phyloP scores from a whole-genome alignment of 2,888 invertebrate species.

The Standfussiana lucernea region DNA sequence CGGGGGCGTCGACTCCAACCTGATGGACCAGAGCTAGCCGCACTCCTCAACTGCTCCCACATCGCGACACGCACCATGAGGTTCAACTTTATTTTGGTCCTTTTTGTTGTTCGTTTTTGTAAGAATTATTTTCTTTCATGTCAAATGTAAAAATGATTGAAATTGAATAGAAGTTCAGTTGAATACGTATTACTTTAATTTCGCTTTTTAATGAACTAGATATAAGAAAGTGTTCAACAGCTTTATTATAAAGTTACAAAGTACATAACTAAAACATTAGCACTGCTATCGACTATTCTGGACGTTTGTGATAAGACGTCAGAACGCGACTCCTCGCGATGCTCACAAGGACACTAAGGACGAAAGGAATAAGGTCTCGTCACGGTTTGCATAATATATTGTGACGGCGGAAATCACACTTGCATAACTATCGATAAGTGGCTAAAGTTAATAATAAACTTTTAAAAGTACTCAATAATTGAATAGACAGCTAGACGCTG shows the following conservation, averaged over 20 bases:
- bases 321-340: slow-evolving; percentile 65
- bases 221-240: slow-evolving; percentile 75
- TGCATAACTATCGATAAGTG: slow-evolving; percentile 76
- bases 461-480: slow-evolving; percentile 48
- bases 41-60: slow-evolving; percentile 38
- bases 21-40: slow-evolving; percentile 94
- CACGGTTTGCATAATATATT: slow-evolving; percentile 73
- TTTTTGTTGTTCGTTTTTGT: slow-evolving; percentile 78
- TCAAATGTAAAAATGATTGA: slow-evolving; percentile 77
- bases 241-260: slow-evolving; percentile 87
- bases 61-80: slow-evolving; percentile 64
- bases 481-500: slow-evolving; percentile 47
- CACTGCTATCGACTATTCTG: slow-evolving; percentile 72
- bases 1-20: slow-evolving; percentile 91
- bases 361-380: slow-evolving; percentile 73
- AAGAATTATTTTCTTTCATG: slow-evolving; percentile 74
- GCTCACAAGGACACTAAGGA: slow-evolving; percentile 71
- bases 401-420: slow-evolving; percentile 76
- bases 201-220: slow-evolving; percentile 64
- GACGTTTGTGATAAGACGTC: slow-evolving; percentile 67
- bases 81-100: slow-evolving; percentile 74
- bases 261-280: slow-evolving; percentile 81
- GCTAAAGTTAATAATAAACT: slow-evolving; percentile 47
- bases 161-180: slow-evolving; percentile 75
- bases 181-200: slow-evolving; percentile 69